Base-by-base conservation (phyloP, 1,140 invertebrate species). In the Kradibia gibbosae region DNA sequence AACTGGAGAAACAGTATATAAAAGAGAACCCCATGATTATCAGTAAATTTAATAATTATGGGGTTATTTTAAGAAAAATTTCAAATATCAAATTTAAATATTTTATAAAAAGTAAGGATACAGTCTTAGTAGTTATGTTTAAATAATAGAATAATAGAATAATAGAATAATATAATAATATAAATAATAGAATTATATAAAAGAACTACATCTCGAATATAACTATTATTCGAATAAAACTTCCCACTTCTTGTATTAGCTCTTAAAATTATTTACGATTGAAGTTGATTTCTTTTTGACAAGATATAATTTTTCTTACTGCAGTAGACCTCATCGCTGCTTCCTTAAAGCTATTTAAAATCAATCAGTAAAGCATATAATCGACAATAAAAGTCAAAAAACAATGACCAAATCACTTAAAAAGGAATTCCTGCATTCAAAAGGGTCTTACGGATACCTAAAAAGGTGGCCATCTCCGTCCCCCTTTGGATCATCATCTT, bases 341-440 rank as follows among this genome's bases (percentile, higher is more conserved):
- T 34, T 42, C 11, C 31, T 74, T 73, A 73, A 62, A 57, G 45
- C 57, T 57, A 74, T 74, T 80, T 80, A 80, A 74, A 74, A 80
- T 80, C 78, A 80, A 80, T 80, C 53, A 80, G 70, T 28, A 50
- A 39, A 25, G 39, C 20, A 74, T 73, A 74, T 80, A 73, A 80
- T 80, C 71, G 78, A 13, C 71, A 62, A 80, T 80, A 65, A 80
- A 74, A 62, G 65, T 65, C 62, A 60, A 36, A 65, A 78, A 45
- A 36, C n/a, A 76, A 60, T 34, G 13, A 53, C 45, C 28, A 55
- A 70, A 70, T 70, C 62, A 57, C 77, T 79, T 79, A 31, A 55
- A 72, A 71, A 36, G 53, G 48, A 80, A 80, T 80, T 73, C n/a
- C 42, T 48, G 31, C 10, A 22, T 34, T 71, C 50, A 25, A 50